Evolutionary conservation across 2,113 vertebrate genomes (phyloP).

Genomic region (Pleuronectes platessa): DNA sequence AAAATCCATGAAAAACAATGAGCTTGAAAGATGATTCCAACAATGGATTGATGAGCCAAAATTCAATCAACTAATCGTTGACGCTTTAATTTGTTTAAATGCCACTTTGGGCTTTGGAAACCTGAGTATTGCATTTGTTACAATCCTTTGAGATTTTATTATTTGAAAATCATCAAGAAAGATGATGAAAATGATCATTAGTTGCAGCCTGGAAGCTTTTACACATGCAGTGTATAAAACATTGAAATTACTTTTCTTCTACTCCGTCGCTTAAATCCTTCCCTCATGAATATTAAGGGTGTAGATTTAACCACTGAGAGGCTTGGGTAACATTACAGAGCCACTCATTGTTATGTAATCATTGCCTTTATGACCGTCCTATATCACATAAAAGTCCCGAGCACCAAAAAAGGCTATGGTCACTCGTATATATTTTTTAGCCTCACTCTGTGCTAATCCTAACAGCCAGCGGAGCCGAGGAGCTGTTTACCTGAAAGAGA

Average conservation of each 20-base stretch:
- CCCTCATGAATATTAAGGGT: conserved; percentile 34
- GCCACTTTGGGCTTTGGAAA: not conserved
- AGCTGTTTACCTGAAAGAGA: conserved; percentile 63
- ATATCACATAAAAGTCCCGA: conserved; percentile 22
- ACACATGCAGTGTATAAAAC: too few relatives aligned
- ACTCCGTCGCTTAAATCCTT: not conserved
- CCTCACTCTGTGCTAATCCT: conserved; percentile 31
- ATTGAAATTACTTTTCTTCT: not conserved
- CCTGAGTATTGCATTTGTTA: not conserved
- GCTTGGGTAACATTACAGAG: conserved; percentile 8
- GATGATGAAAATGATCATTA: not conserved
- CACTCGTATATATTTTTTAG: not conserved
- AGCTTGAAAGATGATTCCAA: too few relatives aligned
- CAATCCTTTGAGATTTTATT: not conserved
- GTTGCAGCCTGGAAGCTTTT: not conserved
- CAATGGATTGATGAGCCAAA: too few relatives aligned
- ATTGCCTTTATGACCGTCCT: conserved; percentile 33
- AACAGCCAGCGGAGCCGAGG: conserved; percentile 34
- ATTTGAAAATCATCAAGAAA: not conserved
- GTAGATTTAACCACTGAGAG: conserved; percentile 16
- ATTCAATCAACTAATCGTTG: not conserved
- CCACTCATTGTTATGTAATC: conserved; percentile 36
- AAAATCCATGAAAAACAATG: too few relatives aligned
- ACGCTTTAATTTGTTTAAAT: not conserved
- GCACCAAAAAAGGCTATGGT: conserved; percentile 24